Percentiles rank a stretch among this genome's conserved stretches.
Conservation (phyloP, 2,113 vertebrate species). For the Nothobranchius kuhntae region DNA sequence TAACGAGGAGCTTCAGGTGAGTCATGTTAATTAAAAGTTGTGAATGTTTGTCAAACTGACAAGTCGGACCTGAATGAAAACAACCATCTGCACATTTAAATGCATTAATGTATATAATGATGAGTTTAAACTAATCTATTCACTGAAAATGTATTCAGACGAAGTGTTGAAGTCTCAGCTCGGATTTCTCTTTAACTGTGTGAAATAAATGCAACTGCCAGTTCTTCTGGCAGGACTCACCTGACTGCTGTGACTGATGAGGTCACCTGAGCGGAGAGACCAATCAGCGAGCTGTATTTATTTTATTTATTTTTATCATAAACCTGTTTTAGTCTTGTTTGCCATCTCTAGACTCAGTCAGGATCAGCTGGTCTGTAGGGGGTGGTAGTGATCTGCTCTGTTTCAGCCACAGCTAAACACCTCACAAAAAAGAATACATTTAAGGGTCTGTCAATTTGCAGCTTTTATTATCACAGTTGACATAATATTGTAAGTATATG, state of each 20-base stretch:
- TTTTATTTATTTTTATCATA: no score
- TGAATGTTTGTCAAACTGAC: neutral
- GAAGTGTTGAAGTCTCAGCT: neutral
- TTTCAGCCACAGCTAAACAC: no score
- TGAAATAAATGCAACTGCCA: neutral
- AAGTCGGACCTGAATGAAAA: neutral
- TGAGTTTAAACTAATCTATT: constrained; percentile 11
- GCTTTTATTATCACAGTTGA: no score
- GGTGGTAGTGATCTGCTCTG: no score
- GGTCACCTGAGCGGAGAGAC: constrained; percentile 9
- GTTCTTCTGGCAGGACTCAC: neutral
- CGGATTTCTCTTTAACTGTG: neutral
- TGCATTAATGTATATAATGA: neutral
- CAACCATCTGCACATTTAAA: neutral
- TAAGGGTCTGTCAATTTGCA: no score
- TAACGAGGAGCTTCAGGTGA: neutral
- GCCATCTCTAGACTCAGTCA: no score
- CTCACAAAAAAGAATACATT: no score
- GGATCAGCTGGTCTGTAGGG: no score
- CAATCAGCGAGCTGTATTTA: constrained; percentile 13
- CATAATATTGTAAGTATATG: no score
- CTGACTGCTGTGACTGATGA: neutral
- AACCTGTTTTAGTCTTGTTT: no score
- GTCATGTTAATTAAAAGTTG: constrained; percentile 18
- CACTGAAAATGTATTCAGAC: constrained; percentile 19